Conservation (phyloP, 2,888 invertebrate species). For the Andrena bicolor region DNA sequence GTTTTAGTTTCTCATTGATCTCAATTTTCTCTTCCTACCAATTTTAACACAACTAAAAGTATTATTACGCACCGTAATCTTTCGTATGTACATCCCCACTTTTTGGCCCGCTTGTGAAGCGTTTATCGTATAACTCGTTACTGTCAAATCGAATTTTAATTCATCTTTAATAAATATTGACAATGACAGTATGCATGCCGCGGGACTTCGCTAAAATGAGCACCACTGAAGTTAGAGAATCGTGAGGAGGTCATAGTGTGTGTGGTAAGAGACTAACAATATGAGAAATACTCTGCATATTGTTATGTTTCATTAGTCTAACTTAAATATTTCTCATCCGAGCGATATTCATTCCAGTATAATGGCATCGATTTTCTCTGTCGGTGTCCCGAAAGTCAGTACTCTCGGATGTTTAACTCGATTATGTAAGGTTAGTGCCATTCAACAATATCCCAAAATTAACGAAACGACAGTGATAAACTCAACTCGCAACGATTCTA, state of each 20-base stretch:
- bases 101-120: not conserved
- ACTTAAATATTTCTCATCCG: not conserved
- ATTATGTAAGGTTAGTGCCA: conserved; percentile 81
- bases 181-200: too few species aligned
- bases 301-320: not conserved
- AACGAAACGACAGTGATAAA: not conserved
- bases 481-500: not conserved
- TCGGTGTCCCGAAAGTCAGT: conserved; percentile 47
- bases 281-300: not conserved
- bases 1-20: too few species aligned
- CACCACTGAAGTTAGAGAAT: conserved; percentile 21
- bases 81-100: too few species aligned
- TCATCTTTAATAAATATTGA: too few species aligned
- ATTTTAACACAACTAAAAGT: too few species aligned
- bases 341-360: conserved; percentile 20
- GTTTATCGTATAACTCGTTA: not conserved
- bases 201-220: conserved; percentile 7
- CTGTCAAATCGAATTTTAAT: not conserved
- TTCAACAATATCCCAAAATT: conserved; percentile 11
- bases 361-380: conserved; percentile 68
- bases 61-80: too few species aligned
- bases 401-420: conserved; percentile 57
- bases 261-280: conserved; percentile 23
- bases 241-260: not conserved
- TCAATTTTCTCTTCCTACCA: too few species aligned